Evolutionary conservation across 2,113 vertebrate genomes (phyloP), one percentile per base, ranked within the genome.

Genomic region (Calyptommatus sinebrachiatus): DNA sequence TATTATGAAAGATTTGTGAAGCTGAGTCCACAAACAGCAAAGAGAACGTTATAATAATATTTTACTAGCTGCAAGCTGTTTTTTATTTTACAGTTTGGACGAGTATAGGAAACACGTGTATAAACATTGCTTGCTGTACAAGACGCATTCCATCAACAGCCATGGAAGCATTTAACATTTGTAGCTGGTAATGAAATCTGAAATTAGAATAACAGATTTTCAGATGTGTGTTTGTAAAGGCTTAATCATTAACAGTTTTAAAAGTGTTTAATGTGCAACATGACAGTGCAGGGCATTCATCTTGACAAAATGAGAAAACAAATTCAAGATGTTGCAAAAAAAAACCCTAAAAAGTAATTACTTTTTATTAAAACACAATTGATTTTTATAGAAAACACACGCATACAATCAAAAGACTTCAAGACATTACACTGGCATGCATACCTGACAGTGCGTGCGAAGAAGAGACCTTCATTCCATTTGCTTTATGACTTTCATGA

Each of bases 1-100:
- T 78, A 66, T 70, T 83, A 71, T 79, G 84, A 80, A 66, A 83
- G 78, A 66, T 72, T 85, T 86, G 76, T 61, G 63, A 3, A 22
- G 4, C 12, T 69, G 14, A 14, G 71, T 75, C 78, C 48, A 10
- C 78, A 82, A 77, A 61, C 83, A 83, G 80, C 79, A 80, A 84
- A 81, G 77, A 76, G 86, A 82, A 80, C 73, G 86, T 84, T 69
- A 86, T 73, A 87, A 83, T 28, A 88, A 73, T 67, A 82, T 91
- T 90, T 91, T 83, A 87, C 87, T 88, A 76, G 76, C 88, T 88
- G 80, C 73, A 88, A 88, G 78, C 24, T 63, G 88, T 79, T 65
- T 69, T 85, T 88, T 88, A 73, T 83, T 85, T 53, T 75, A 85
- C 0, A 4, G 80, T 78, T 73, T 81, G 71, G 70, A 87, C 63